Conservation (phyloP, 1,140 invertebrate genomes). For the Drosophila melanica region DNA sequence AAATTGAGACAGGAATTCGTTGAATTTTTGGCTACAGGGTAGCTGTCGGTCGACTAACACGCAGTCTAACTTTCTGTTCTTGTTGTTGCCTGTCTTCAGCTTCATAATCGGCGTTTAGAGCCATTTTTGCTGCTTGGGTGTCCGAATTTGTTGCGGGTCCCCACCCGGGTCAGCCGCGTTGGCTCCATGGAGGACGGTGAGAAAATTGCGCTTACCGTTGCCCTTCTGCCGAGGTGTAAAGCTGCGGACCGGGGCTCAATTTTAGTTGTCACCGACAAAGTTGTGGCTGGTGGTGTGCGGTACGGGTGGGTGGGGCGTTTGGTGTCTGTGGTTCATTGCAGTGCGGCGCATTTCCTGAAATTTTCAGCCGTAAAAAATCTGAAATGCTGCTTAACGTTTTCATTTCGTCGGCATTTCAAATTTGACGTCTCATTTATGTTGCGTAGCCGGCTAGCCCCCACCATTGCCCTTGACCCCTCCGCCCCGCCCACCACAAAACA, state of each 20-base stretch:
- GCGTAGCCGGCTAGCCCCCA: constrained; percentile 26
- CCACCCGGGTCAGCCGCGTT: constrained; percentile 28
- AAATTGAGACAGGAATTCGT: too few relatives aligned
- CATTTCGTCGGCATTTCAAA: constrained; percentile 58
- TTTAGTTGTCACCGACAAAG: constrained; percentile 49
- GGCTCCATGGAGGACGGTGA: constrained; percentile 37
- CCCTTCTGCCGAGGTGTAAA: constrained; percentile 27
- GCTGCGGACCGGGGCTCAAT: constrained; percentile 40
- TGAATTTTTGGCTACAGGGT: too few relatives aligned
- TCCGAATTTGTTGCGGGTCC: constrained; percentile 63
- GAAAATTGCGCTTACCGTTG: constrained; percentile 71
- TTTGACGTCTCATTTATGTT: constrained; percentile 57
- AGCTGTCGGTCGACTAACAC: too few relatives aligned
- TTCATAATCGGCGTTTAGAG: constrained; percentile 67
- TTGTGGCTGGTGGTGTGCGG: background rate
- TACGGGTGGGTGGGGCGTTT: background rate
- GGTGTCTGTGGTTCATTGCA: constrained; percentile 8
- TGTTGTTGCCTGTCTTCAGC: constrained; percentile 26
- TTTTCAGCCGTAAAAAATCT: constrained; percentile 52
- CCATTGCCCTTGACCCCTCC: background rate
- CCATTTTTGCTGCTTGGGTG: constrained; percentile 71
- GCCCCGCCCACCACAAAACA: too few relatives aligned
- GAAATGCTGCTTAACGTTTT: constrained; percentile 69
- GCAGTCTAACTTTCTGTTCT: background rate
- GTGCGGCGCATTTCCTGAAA: constrained; percentile 55